Evolutionary conservation across 1,140 invertebrate species (phyloP), one percentile per base, ranked within the genome.

Genomic region (Drosophila albomicans): DNA sequence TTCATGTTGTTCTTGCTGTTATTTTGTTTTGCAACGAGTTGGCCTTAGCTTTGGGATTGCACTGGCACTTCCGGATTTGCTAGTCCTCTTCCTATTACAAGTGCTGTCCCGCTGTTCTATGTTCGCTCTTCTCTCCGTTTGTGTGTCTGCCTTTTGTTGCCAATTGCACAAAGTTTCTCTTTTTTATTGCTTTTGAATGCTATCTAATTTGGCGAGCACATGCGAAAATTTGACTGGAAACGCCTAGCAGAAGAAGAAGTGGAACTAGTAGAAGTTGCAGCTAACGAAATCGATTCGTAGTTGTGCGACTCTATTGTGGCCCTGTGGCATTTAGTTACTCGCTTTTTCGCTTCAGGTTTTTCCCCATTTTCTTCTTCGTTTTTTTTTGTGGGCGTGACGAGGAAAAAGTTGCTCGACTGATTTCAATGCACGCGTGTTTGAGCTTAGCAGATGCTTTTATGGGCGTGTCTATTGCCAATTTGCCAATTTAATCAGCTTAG

Each of bases 201-300:
- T 78, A 81, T 81, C 79, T 81, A 81, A 81, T 79, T 81, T 79
- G 65, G 66, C 35, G 70, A 66, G 78, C 78, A 80, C 78, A 80
- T 80, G 79, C 76, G 72, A 79, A 75, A 79, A 81, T 81, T 81
- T 81, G 66, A 79, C 79, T 81, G 72, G 79, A 45, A 67, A 78
- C 71, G 78, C 78, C 78, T 65, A 52, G 15, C 11, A 25, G 15
- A 20, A 41, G 35, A 7, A 38, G 30, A 35, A 56, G 3, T 16
- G n/a, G 30, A 38, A 54, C 28, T 7, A 54, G 51, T 5, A 32
- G 32, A 57, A 41, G 15, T 67, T 73, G 64, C 16, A 58, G 13
- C 65, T 13, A 56, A 62, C 71, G 30, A 48, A 62, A 74, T 74
- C 65, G 71, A 74, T 74, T 74, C 57, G 48, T 25, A 25, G 46